phyloP scores from a whole-genome alignment of 1,140 invertebrate genomes.

The Popillia japonica region DNA sequence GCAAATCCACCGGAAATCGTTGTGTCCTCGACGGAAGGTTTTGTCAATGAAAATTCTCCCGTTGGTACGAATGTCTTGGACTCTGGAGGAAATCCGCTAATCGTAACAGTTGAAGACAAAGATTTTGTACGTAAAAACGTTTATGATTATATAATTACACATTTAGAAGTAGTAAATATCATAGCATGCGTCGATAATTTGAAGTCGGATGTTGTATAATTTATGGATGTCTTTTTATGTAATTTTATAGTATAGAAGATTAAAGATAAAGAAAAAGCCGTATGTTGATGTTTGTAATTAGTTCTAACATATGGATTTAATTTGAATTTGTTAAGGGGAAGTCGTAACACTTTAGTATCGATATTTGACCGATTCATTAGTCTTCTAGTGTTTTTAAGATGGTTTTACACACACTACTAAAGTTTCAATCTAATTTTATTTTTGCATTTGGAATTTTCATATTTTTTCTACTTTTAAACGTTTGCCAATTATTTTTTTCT shows the following conservation, averaged over 20 bases:
- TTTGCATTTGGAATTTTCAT: too few relatives aligned
- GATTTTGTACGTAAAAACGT: constrained; percentile 73
- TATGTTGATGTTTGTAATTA: too few relatives aligned
- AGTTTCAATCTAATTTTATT: too few relatives aligned
- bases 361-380: too few relatives aligned
- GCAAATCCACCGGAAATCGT: constrained; percentile 82
- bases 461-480: too few relatives aligned
- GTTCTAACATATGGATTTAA: too few relatives aligned
- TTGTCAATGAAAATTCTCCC: constrained; percentile 85
- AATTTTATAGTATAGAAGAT: neutral
- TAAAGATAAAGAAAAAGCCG: too few relatives aligned
- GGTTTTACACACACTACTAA: too few relatives aligned
- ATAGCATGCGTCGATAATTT: neutral
- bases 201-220: neutral
- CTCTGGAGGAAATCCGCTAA: constrained; percentile 70
- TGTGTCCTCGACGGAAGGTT: constrained; percentile 76
- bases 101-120: constrained; percentile 78
- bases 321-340: too few relatives aligned
- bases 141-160: constrained; percentile 31
- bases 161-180: neutral
- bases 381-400: too few relatives aligned
- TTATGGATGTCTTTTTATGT: neutral
- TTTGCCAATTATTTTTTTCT: too few relatives aligned
- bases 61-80: constrained; percentile 83
- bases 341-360: too few relatives aligned